phyloP scores from a whole-genome alignment of 2,888 invertebrate species.

The Sarcophaga variegata region DNA sequence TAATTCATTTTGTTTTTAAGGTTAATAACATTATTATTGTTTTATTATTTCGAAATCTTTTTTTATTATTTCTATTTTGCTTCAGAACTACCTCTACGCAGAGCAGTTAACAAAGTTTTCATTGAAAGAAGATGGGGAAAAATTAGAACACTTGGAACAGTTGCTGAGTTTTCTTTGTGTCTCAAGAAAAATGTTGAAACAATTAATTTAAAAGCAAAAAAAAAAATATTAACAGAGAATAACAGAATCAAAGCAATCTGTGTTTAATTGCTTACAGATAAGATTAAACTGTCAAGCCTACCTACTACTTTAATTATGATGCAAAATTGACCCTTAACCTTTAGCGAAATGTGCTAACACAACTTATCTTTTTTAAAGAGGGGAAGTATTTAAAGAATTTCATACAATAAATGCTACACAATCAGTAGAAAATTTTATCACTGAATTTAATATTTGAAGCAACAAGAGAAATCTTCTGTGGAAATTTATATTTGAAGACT shows the following conservation, averaged over 20 bases:
- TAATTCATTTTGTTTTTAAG: conserved; percentile 46
- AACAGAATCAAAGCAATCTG: background rate
- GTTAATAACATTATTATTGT: conserved; percentile 55
- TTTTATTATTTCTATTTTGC: background rate
- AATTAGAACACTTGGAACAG: background rate
- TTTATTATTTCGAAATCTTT: background rate
- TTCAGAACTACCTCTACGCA: background rate
- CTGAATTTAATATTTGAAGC: no score
- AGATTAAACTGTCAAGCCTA: background rate
- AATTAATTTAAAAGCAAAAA: background rate
- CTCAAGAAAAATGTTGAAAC: background rate
- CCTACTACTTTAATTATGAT: conserved; percentile 1
- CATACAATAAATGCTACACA: background rate
- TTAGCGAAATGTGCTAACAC: conserved; percentile 3
- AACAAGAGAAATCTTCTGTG: no score
- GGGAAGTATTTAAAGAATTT: background rate
- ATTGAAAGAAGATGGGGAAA: background rate
- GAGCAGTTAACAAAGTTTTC: background rate
- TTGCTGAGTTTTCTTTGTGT: background rate
- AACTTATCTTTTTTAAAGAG: background rate
- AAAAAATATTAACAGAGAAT: no score
- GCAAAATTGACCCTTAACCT: conserved; percentile 25
- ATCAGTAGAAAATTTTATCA: background rate
- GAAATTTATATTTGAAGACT: no score
- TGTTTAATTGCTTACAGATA: background rate